These are phyloP conservation scores for Chondrosia reniformis DNA, from an alignment of 37 sponge, comb jelly and placozoan species.

Conservation along the genomic window DNA sequence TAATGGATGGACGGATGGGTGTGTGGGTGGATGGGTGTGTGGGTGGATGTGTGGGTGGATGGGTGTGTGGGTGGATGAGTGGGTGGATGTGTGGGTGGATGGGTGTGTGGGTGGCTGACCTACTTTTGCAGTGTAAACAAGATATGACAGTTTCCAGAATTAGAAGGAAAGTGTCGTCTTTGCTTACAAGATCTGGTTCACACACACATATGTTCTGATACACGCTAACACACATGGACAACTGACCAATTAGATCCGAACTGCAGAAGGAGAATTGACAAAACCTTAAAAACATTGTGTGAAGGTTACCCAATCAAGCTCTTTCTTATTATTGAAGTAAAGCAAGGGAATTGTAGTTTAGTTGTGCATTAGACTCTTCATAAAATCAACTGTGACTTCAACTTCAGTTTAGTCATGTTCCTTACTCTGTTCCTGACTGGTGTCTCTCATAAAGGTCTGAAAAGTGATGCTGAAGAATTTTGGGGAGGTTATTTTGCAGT, in stretches of 20 bases:
- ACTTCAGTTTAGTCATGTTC: not conserved
- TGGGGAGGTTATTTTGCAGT: conserved; percentile 4
- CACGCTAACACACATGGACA: conserved; percentile 16
- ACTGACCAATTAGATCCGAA: not conserved
- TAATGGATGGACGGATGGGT: too few species aligned
- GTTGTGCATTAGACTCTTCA: too few species aligned
- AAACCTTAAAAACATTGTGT: not conserved
- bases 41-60: too few species aligned
- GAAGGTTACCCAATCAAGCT: too few species aligned
- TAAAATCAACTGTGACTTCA: not conserved
- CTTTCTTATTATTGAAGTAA: too few species aligned
- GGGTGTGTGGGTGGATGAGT: too few species aligned
- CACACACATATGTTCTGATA: conserved; percentile 42
- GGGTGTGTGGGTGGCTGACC: not conserved
- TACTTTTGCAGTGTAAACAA: not conserved
- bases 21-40: too few species aligned
- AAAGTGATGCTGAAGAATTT: conserved; percentile 21
- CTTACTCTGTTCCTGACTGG: too few species aligned
- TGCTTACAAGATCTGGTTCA: conserved; percentile 28
- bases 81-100: too few species aligned
- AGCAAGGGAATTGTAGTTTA: too few species aligned
- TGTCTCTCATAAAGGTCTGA: not conserved
- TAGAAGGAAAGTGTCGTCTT: not conserved
- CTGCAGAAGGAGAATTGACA: not conserved
- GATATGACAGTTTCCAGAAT: not conserved